Conservation (phyloP, 2,888 invertebrate species). For the Drosophila cognata region DNA sequence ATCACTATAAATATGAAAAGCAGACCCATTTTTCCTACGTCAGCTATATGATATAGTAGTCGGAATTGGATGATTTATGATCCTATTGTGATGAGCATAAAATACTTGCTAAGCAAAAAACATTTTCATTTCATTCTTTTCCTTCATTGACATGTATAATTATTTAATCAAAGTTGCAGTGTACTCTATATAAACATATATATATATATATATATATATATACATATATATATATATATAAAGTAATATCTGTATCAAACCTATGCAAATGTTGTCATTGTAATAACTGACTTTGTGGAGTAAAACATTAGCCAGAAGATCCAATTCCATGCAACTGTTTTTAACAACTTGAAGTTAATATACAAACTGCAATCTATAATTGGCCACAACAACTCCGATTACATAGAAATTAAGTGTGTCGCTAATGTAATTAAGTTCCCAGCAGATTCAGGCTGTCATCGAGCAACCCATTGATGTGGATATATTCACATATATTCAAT, state of each 20-base stretch:
- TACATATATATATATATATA: not conserved
- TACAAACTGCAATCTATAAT: not conserved
- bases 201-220: not conserved
- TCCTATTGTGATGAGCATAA: not conserved
- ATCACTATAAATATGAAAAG: not conserved
- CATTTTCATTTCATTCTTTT: not conserved
- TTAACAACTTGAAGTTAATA: too few relatives aligned
- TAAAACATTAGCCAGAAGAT: too few relatives aligned
- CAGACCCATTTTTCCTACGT: not conserved
- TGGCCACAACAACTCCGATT: not conserved
- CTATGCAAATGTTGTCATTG: not conserved
- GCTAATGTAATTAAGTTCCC: not conserved
- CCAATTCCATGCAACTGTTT: too few relatives aligned
- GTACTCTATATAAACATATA: not conserved
- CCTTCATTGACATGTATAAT: not conserved
- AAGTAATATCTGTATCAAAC: not conserved
- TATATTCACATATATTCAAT: not conserved
- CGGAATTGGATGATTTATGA: not conserved
- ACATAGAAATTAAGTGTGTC: not conserved
- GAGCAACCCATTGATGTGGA: not conserved
- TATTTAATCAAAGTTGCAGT: not conserved
- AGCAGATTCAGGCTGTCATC: not conserved
- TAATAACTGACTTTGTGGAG: too few relatives aligned
- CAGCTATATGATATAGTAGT: not conserved
- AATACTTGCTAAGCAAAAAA: not conserved